Evolutionary conservation across 2,888 invertebrate species (phyloP).

Genomic region (Himalopsyche kuldschensis): DNA sequence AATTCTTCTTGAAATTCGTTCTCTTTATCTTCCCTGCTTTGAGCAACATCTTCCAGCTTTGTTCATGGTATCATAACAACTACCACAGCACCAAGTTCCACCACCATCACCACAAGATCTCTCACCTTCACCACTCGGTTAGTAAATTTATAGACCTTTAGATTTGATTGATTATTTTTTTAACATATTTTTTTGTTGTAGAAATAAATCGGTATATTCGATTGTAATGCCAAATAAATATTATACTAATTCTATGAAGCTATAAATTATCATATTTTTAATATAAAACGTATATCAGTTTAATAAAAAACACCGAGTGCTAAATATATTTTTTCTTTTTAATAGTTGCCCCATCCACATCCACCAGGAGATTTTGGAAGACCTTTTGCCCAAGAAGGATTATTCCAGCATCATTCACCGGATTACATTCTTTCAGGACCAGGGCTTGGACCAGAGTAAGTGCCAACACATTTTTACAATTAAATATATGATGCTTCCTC

Average conservation of each 20-base stretch:
- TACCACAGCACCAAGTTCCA: slow-evolving; percentile 76
- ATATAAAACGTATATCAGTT: no score
- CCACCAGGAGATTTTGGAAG: slow-evolving; percentile 43
- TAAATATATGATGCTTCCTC: not conserved
- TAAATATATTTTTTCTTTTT: slow-evolving; percentile 5
- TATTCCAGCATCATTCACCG: slow-evolving; percentile 55
- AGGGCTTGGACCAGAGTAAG: slow-evolving; percentile 66
- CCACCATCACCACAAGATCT: slow-evolving; percentile 79
- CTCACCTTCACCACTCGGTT: slow-evolving; percentile 73
- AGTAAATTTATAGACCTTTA: slow-evolving; percentile 38
- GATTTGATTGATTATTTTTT: not conserved
- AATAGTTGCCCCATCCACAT: slow-evolving; percentile 44
- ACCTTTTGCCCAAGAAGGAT: slow-evolving; percentile 42
- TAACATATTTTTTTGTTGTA: not conserved
- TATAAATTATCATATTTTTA: slow-evolving; percentile 16
- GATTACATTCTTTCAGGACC: slow-evolving; percentile 66
- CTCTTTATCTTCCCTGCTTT: slow-evolving; percentile 82
- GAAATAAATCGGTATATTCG: not conserved
- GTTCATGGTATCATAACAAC: slow-evolving; percentile 77
- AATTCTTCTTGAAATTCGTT: slow-evolving; percentile 76
- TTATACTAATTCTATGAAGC: not conserved
- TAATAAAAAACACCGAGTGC: no score
- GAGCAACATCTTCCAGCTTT: slow-evolving; percentile 81
- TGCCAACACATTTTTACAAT: slow-evolving; percentile 36
- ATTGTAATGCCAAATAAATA: not conserved